A percentile compares a stretch with the other conserved stretches of the same genome.
phyloP scores from a whole-genome alignment of 2,797 vertebrate genomes.

The Enteromius fasciolatus region DNA sequence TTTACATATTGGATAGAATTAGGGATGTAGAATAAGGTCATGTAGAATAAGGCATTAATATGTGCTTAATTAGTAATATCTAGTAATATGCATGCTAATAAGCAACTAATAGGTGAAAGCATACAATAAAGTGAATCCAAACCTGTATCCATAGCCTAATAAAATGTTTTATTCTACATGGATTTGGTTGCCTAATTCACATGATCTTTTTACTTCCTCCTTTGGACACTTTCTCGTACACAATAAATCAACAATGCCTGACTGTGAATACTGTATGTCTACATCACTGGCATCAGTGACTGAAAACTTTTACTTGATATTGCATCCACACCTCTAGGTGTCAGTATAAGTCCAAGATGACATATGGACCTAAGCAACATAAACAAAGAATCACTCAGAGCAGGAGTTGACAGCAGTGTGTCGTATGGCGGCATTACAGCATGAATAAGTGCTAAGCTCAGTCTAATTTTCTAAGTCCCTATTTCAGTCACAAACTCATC shows the following conservation, averaged over 20 bases:
- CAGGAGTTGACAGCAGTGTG: constrained; percentile 56
- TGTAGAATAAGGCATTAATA: no score
- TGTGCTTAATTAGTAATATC: no score
- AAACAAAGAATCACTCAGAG: background rate
- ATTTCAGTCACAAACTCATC: constrained; percentile 80
- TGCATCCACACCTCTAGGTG: constrained; percentile 16
- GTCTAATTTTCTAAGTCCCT: constrained; percentile 81
- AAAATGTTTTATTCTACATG: background rate
- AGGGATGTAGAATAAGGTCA: no score
- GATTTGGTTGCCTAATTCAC: background rate
- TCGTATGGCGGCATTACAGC: constrained; percentile 78
- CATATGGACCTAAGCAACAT: background rate
- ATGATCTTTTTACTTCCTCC: background rate
- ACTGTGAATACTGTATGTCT: background rate
- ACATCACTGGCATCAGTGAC: background rate
- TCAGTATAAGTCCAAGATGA: constrained; percentile 7
- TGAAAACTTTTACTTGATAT: background rate
- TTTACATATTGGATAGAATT: no score
- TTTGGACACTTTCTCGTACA: background rate
- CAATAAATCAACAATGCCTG: background rate
- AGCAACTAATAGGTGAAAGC: no score
- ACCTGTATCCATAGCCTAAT: no score
- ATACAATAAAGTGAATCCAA: no score
- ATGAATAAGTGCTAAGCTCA: constrained; percentile 82
- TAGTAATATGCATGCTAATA: no score